Evolutionary conservation across 1,140 invertebrate species (phyloP), one percentile per base, ranked within the genome.

Genomic region (Pogonomyrmex californicus): DNA sequence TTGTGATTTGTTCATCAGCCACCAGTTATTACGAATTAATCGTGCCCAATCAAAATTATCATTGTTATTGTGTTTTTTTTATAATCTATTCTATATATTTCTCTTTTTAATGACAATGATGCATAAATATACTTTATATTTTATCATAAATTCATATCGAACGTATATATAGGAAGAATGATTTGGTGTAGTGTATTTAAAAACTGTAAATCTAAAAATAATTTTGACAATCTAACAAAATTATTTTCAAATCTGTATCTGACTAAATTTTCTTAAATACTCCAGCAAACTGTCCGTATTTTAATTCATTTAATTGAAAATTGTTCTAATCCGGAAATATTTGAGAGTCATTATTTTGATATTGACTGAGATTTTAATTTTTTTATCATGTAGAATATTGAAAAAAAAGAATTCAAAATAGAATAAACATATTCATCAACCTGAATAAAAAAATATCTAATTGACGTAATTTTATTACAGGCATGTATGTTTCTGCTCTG

Each of bases 1-100:
- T n/a, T 76, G 76, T 86, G 90, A 90, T 90, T 73, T 86, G 86
- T 85, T 81, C 82, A 88, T 77, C 82, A 85, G 82, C 54, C 73
- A 4, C 10, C 14, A 33, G 33, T 36, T n/a, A 75, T 49, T 36
- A 54, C 17, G 51, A n/a, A 3, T 66, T 38, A 36, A n/a, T 14
- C 9, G 5, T 17, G 5, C 9, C 12, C 12, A 17, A 66, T n/a
- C 2, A 7, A 6, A 33, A 33, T 33, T 41, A 5, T 66, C 2
- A 10, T 30, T 23, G n/a, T 23, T 23, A 56, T 56, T 23, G n/a
- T 56, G n/a, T 23, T n/a, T 58, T 9, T 30, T 30, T 33, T 60
- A 60, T 60, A 30, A 44, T 44, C 41, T 6, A 5, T 6, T 44
- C 41, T 60, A 12, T 60, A 60, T 33, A 10, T 60, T 30, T 60